A percentile compares a stretch with the other conserved stretches of the same genome.
Evolutionary conservation across 2,797 vertebrate genomes (phyloP).

Genomic region (Paguma larvata): DNA sequence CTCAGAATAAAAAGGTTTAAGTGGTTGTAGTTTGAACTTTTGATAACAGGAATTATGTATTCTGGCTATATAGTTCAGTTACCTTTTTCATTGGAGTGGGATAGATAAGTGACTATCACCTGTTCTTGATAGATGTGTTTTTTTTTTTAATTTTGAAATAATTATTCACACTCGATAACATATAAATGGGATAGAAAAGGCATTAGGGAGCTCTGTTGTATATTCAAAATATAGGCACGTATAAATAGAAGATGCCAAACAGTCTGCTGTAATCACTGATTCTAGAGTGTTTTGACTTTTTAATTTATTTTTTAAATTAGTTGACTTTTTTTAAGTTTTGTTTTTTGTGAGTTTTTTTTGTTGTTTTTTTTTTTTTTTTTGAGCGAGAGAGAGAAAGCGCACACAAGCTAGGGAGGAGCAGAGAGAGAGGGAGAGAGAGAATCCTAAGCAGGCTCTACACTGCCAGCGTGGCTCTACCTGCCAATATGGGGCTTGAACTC

Average conservation of each 20-base stretch:
- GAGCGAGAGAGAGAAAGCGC: too few relatives aligned
- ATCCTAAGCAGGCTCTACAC: too few relatives aligned
- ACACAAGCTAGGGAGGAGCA: too few relatives aligned
- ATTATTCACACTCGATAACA: slow-evolving; percentile 57
- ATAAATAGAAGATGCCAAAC: not conserved
- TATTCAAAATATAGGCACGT: slow-evolving; percentile 48
- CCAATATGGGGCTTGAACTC: too few relatives aligned
- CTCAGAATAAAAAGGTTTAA: slow-evolving; percentile 64
- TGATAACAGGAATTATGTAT: slow-evolving; percentile 5
- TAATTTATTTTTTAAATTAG: too few relatives aligned
- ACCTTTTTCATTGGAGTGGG: slow-evolving; percentile 43
- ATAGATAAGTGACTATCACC: slow-evolving; percentile 26
- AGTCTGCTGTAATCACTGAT: slow-evolving; percentile 30
- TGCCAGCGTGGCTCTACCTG: too few relatives aligned
- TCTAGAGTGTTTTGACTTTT: slow-evolving; percentile 56
- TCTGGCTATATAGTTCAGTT: not conserved
- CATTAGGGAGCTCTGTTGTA: not conserved
- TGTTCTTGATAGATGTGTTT: slow-evolving; percentile 30
- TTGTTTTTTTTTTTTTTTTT: too few relatives aligned
- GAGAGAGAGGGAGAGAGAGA: too few relatives aligned
- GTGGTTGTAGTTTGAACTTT: slow-evolving; percentile 63
- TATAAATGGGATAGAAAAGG: slow-evolving; percentile 16
- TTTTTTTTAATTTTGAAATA: slow-evolving; percentile 58
- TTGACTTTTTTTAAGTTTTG: too few relatives aligned
- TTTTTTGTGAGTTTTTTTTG: too few relatives aligned